Conservation (phyloP, 2,797 vertebrate genomes). For the Antrozous pallidus region DNA sequence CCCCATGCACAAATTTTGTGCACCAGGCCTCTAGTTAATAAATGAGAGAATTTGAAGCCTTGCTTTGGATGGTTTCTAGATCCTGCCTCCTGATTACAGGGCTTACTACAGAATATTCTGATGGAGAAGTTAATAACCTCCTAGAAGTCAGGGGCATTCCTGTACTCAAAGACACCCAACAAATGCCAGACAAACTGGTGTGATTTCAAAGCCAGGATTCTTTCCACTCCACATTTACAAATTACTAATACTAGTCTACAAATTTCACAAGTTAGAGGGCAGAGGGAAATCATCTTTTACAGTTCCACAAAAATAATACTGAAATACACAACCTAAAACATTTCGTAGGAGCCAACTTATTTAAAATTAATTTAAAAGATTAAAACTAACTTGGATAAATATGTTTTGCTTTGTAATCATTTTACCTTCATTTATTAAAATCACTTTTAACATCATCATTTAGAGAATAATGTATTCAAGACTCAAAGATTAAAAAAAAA, state of each 20-base stretch:
- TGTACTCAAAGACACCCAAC: background rate
- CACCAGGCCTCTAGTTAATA: background rate
- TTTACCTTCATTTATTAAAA: constrained; percentile 25
- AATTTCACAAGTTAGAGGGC: background rate
- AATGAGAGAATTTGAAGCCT: background rate
- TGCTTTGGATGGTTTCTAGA: background rate
- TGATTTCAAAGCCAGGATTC: background rate
- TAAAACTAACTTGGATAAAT: constrained; percentile 17
- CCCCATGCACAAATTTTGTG: too few species aligned
- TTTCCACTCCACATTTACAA: background rate
- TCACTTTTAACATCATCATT: background rate
- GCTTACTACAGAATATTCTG: background rate
- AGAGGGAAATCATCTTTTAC: background rate
- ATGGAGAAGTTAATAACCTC: background rate
- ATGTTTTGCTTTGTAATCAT: background rate
- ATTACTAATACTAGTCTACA: background rate
- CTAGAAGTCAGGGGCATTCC: background rate
- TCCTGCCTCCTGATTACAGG: background rate
- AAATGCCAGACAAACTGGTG: background rate
- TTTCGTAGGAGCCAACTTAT: background rate
- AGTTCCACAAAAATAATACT: background rate
- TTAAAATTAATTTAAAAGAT: constrained; percentile 12
- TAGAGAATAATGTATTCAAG: background rate
- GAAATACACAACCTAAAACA: background rate
- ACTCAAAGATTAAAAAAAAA: background rate